phyloP scores from a whole-genome alignment of 2,888 invertebrate genomes.

The Erebia aethiops region DNA sequence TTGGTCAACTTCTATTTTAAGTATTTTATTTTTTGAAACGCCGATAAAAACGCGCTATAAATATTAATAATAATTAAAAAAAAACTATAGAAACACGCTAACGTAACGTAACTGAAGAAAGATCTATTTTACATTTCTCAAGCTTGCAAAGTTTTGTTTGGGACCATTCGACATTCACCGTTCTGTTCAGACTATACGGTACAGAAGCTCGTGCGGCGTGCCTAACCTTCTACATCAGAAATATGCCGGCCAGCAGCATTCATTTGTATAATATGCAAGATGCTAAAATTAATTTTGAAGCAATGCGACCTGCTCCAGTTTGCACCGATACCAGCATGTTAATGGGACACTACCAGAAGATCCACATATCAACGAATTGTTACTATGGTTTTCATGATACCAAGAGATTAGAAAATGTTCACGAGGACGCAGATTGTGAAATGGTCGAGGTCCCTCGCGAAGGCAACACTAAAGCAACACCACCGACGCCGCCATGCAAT shows the following conservation, averaged over 20 bases:
- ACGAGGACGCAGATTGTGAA: slow-evolving; percentile 58
- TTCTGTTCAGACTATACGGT: too few species aligned
- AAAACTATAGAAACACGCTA: too few species aligned
- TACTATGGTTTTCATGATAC: slow-evolving; percentile 79
- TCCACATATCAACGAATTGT: slow-evolving; percentile 78
- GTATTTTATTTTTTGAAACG: too few species aligned
- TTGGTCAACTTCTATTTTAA: too few species aligned
- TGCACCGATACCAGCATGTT: slow-evolving; percentile 64
- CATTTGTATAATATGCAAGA: slow-evolving; percentile 69
- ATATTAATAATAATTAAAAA: too few species aligned
- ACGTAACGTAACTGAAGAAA: background rate
- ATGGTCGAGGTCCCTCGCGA: slow-evolving; percentile 62
- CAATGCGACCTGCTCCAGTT: slow-evolving; percentile 73
- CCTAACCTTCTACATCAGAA: background rate
- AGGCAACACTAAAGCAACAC: slow-evolving; percentile 41
- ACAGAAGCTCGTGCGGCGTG: too few species aligned
- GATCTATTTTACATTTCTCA: slow-evolving; percentile 7
- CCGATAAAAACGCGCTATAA: too few species aligned
- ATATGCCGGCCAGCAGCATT: slow-evolving; percentile 73
- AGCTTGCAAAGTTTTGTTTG: background rate
- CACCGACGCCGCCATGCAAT: slow-evolving; percentile 49
- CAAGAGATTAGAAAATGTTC: slow-evolving; percentile 51
- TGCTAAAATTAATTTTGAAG: slow-evolving; percentile 75
- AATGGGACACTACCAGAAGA: slow-evolving; percentile 70
- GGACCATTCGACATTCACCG: too few species aligned